A percentile compares a stretch with the other conserved stretches of the same genome.
Conservation (phyloP, 2,888 invertebrate genomes). For the Andrena dorsata region DNA sequence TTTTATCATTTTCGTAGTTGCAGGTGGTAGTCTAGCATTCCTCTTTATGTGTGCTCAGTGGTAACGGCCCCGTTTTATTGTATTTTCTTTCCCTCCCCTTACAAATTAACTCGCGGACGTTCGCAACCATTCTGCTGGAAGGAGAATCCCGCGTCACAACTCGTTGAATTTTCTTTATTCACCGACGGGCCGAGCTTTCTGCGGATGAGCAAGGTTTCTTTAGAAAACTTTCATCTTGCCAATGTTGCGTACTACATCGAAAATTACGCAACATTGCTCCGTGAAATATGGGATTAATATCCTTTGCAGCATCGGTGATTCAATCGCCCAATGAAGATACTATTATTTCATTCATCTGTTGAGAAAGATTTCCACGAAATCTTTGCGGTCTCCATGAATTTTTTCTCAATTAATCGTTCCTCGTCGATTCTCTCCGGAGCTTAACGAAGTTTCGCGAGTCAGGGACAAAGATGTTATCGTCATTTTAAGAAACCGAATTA, state of each 20-base stretch:
- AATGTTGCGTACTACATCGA: background rate
- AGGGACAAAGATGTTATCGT: background rate
- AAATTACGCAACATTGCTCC: background rate
- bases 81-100: background rate
- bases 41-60: background rate
- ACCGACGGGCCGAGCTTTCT: background rate
- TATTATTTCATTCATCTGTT: no score
- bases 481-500: background rate
- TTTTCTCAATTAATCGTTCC: background rate
- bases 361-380: no score
- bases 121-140: background rate
- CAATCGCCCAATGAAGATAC: no score
- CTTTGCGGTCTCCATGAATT: background rate
- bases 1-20: conserved; percentile 27
- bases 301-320: background rate
- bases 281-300: background rate
- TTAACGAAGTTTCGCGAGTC: background rate
- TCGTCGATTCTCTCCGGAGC: no score
- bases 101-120: background rate
- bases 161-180: background rate
- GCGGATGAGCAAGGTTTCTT: background rate
- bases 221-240: background rate
- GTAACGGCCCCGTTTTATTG: background rate
- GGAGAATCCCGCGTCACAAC: background rate
- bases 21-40: background rate